Base-by-base conservation (phyloP, 2,113 vertebrate species). In the Anthoscopus minutus region DNA sequence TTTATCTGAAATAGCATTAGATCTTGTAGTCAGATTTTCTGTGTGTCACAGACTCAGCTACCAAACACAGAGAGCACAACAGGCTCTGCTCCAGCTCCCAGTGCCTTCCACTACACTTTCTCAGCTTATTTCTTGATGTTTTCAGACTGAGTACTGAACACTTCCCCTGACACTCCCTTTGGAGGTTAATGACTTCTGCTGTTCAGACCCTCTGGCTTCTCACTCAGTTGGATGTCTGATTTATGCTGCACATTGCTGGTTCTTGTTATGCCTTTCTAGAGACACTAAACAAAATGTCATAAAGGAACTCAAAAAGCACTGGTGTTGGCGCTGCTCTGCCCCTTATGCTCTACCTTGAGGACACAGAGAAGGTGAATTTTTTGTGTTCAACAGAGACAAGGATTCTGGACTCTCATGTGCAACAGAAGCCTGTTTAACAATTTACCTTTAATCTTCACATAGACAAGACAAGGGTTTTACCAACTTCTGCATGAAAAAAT, bases 11-110 rank as follows among this genome's bases (percentile, higher is more conserved):
- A 77, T 2, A 67, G 42, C 54, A 61, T 61, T 50, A 42, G n/a
- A 33, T 77, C 53, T 72, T 69, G 40, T n/a, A 48, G 28, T 58
- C 58, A 72, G 61, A 40, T 48, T 7, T 79, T 48, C 48, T 27
- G 56, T 11, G 27, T 13, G 56, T 58, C 70, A 70, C 35, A 37
- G 51, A 8, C 25, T 17, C 33, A 8, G 62, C 7, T 42, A 66
- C 38, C 1, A 3, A 90, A 40, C 2, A 8, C 1, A 15, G 42
- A 6, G 37, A 77, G 40, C 19, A 54, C 33, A 66, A 10, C 0
- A 28, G 1, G 4, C 48, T 67, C 69, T 51, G 60, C 73, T 91
- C 51, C 78, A 79, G 19, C 24, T 13, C 35, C 35, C 24, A 40
- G n/a, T 76, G 67, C 60, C 57, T 56, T 16, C 78, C 66, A 73